Evolutionary conservation across 2,797 vertebrate species (phyloP).

Genomic region (Semaprochilodus insignis): DNA sequence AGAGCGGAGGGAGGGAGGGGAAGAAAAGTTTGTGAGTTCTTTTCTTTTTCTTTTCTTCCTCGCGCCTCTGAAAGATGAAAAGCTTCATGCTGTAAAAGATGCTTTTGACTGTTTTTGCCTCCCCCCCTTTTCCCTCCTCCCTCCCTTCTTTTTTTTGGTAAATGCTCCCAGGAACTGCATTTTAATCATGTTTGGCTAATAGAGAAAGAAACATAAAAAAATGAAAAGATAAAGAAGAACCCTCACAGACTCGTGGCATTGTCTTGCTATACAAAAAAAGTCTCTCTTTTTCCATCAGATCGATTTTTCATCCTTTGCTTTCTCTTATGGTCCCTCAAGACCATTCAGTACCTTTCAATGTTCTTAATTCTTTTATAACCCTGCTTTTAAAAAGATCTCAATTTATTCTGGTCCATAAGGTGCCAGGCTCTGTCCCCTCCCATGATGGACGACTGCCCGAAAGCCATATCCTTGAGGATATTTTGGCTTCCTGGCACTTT

Average conservation of each 20-base stretch:
- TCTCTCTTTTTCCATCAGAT: constrained; percentile 55
- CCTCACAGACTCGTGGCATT: constrained; percentile 66
- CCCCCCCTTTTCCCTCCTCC: background rate
- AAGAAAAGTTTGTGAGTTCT: constrained; percentile 70
- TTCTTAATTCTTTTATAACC: constrained; percentile 57
- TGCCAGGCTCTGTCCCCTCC: constrained; percentile 78
- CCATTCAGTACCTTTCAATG: constrained; percentile 48
- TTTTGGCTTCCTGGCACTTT: constrained; percentile 87
- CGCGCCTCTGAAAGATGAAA: constrained; percentile 78
- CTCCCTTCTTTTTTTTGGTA: constrained; percentile 46
- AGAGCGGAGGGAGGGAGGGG: constrained; percentile 56
- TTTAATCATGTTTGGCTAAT: constrained; percentile 84
- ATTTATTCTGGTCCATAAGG: constrained; percentile 80
- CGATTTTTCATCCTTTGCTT: constrained; percentile 43
- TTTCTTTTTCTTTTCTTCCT: constrained; percentile 75
- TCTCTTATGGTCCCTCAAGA: constrained; percentile 50
- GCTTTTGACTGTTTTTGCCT: constrained; percentile 77
- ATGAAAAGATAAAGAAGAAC: constrained; percentile 69
- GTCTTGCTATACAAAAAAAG: constrained; percentile 69
- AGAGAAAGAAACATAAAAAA: constrained; percentile 69
- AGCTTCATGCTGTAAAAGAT: constrained; percentile 74
- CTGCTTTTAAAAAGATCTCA: constrained; percentile 61
- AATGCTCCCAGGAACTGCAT: constrained; percentile 76
- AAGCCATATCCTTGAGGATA: constrained; percentile 85
- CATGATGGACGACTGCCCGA: constrained; percentile 77